phyloP scores from a whole-genome alignment of 2,113 vertebrate genomes.

The Protobothrops mucrosquamatus region DNA sequence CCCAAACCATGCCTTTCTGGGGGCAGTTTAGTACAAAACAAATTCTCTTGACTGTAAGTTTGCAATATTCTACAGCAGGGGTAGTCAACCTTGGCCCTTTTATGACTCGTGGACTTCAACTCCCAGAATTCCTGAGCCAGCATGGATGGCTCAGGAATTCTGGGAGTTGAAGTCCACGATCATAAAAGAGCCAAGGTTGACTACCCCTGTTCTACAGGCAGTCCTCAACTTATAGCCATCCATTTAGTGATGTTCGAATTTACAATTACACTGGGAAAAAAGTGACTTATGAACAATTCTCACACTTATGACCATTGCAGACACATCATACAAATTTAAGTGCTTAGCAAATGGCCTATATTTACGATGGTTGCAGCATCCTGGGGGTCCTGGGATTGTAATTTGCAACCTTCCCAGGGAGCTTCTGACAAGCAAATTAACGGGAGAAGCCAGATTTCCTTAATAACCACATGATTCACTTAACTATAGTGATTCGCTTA shows the following conservation, averaged over 20 bases:
- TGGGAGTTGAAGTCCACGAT: too few relatives aligned
- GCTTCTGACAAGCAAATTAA: not conserved
- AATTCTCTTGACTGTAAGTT: not conserved
- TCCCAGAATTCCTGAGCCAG: too few relatives aligned
- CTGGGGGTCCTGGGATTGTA: not conserved
- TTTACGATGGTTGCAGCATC: not conserved
- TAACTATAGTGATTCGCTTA: not conserved
- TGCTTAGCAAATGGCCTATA: not conserved
- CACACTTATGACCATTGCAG: not conserved
- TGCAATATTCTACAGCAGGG: not conserved
- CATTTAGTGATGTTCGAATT: not conserved
- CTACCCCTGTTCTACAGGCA: not conserved
- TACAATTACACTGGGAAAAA: not conserved
- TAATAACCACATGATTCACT: not conserved
- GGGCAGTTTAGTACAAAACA: not conserved
- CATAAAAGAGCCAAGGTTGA: too few relatives aligned
- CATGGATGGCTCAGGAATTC: too few relatives aligned
- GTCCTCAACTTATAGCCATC: not conserved
- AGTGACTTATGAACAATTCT: not conserved
- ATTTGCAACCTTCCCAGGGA: not conserved
- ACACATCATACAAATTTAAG: not conserved
- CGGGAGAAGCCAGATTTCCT: not conserved
- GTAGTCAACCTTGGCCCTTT: too few relatives aligned
- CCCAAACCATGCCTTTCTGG: not conserved
- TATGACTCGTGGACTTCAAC: too few relatives aligned